phyloP scores from a whole-genome alignment of 2,113 vertebrate species.

The Zootoca vivipara region DNA sequence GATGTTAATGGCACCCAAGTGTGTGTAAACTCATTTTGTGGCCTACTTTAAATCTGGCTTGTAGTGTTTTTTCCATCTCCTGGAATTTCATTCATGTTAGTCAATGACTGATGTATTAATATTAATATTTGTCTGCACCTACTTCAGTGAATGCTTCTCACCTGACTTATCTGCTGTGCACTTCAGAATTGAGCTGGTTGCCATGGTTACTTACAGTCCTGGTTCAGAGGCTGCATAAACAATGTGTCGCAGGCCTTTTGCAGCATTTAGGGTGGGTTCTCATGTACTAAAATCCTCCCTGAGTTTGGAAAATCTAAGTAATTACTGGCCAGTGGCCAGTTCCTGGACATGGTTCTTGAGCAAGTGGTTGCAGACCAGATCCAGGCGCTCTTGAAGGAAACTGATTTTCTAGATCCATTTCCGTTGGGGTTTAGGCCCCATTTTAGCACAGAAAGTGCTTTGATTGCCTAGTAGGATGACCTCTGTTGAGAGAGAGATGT shows the following conservation, averaged over 20 bases:
- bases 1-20: not conserved
- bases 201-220: slow-evolving; percentile 24
- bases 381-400: no score
- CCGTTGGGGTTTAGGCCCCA: no score
- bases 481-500: no score
- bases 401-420: no score
- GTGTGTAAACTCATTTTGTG: not conserved
- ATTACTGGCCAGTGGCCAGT: no score
- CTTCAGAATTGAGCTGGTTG: slow-evolving; percentile 33
- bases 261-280: not conserved
- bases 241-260: not conserved
- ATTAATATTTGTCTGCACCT: not conserved
- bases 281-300: not conserved
- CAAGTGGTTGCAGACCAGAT: no score
- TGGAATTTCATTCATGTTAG: not conserved
- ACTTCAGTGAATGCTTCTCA: not conserved
- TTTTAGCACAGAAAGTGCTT: no score
- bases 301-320: no score
- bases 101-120: not conserved
- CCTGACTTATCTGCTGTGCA: not conserved
- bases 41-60: not conserved
- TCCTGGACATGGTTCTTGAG: no score
- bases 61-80: not conserved
- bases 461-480: no score
- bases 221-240: slow-evolving; percentile 31